Conservation (phyloP, 1,140 invertebrate species). For the Mycetomoellerius zeteki region DNA sequence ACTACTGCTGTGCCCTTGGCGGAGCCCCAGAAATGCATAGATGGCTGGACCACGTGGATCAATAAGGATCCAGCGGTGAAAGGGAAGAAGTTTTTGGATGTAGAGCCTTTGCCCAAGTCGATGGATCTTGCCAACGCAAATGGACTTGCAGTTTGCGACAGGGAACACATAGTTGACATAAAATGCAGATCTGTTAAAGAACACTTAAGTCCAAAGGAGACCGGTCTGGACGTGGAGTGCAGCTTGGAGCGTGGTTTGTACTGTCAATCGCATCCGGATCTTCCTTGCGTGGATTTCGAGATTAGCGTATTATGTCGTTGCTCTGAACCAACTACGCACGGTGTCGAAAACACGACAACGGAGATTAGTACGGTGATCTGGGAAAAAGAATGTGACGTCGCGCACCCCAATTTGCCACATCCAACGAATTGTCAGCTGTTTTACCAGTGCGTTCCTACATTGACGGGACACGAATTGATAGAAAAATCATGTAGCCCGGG, state of each 20-base stretch:
- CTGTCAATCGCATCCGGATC: conserved; percentile 87
- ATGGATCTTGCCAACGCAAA: conserved; percentile 80
- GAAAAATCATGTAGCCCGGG: conserved; percentile 88
- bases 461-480: conserved; percentile 83
- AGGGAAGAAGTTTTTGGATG: conserved; percentile 86
- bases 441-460: conserved; percentile 87
- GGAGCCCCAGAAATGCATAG: conserved; percentile 86
- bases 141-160: conserved; percentile 87
- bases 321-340: conserved; percentile 58
- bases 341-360: conserved; percentile 45
- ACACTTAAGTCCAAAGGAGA: conserved; percentile 89
- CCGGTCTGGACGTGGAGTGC: conserved; percentile 92
- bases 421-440: conserved; percentile 88
- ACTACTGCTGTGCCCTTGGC: conserved; percentile 79
- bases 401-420: conserved; percentile 85
- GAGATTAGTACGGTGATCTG: not conserved
- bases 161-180: conserved; percentile 90
- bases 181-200: conserved; percentile 90
- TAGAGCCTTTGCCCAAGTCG: conserved; percentile 89
- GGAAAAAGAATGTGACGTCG: conserved; percentile 80
- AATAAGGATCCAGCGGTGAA: conserved; percentile 88
- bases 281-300: conserved; percentile 91
- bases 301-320: conserved; percentile 91
- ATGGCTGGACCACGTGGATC: conserved; percentile 93
- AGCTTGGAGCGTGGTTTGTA: conserved; percentile 90